A percentile compares a stretch with the other conserved stretches of the same genome.
Evolutionary conservation across 2,113 vertebrate genomes (phyloP).

Genomic region (Collichthys lucidus): DNA sequence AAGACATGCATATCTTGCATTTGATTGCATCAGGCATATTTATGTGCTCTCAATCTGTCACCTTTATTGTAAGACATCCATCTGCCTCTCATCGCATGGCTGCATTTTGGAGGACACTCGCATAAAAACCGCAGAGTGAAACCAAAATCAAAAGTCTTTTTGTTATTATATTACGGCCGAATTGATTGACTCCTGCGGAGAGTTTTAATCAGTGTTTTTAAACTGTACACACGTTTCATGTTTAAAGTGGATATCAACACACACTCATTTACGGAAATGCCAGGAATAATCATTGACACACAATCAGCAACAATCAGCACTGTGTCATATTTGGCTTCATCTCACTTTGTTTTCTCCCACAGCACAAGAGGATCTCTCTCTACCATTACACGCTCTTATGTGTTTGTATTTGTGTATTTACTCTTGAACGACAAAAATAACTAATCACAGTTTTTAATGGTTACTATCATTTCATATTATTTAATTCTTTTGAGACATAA

Average conservation of each 20-base stretch:
- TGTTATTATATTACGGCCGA: neutral
- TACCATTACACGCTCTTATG: neutral
- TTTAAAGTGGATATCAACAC: constrained; percentile 1
- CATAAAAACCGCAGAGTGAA: neutral
- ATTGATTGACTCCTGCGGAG: neutral
- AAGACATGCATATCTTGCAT: constrained; percentile 55
- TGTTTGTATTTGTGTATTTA: neutral
- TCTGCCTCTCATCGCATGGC: constrained; percentile 53
- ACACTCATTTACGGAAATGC: neutral
- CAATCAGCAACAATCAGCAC: constrained; percentile 6
- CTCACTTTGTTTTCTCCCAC: neutral
- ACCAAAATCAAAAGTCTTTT: neutral
- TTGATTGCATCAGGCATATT: constrained; percentile 74
- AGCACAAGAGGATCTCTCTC: neutral
- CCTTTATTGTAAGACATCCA: constrained; percentile 50
- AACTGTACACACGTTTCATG: neutral
- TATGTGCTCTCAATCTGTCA: constrained; percentile 77
- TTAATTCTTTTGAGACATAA: neutral
- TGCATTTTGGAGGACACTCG: constrained; percentile 31
- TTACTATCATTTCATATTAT: neutral
- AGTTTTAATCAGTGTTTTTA: neutral
- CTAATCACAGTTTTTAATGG: neutral
- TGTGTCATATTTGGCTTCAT: constrained; percentile 7
- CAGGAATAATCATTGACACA: neutral
- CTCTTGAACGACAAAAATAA: neutral